Evolutionary conservation across 2,797 vertebrate species (phyloP).

Genomic region (Picus viridis): DNA sequence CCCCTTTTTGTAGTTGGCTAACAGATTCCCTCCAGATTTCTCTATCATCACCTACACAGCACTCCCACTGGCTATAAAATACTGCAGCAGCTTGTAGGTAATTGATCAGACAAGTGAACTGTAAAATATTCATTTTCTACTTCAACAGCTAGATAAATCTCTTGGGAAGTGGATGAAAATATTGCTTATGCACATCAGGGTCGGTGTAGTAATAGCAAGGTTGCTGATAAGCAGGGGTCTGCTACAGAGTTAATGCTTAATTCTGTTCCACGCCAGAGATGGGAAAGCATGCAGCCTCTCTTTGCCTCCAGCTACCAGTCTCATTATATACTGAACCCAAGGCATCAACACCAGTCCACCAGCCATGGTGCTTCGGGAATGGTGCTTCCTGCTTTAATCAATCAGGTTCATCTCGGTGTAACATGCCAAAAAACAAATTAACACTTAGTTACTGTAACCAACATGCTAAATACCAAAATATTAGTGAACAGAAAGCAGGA

Average conservation of each 20-base stretch:
- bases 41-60: slow-evolving; percentile 88
- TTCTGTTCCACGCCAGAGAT: slow-evolving; percentile 68
- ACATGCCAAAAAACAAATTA: slow-evolving; percentile 80
- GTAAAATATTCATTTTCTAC: slow-evolving; percentile 99
- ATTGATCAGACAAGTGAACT: slow-evolving; percentile 99
- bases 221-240: slow-evolving; percentile 86
- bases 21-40: slow-evolving; percentile 86
- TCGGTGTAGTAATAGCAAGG: slow-evolving; percentile 84
- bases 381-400: slow-evolving; percentile 80
- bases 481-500: slow-evolving; percentile 54
- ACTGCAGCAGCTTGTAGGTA: slow-evolving; percentile 99
- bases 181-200: slow-evolving; percentile 97
- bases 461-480: slow-evolving; percentile 68
- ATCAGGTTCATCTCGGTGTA: slow-evolving; percentile 76
- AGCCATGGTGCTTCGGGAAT: slow-evolving; percentile 58
- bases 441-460: slow-evolving; percentile 79
- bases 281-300: slow-evolving; percentile 36
- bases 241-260: slow-evolving; percentile 82
- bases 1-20: slow-evolving; percentile 78
- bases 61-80: slow-evolving; percentile 93
- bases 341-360: slow-evolving; percentile 75
- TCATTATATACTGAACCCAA: slow-evolving; percentile 78
- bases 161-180: slow-evolving; percentile 94
- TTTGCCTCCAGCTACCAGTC: slow-evolving; percentile 78
- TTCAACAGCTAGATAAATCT: slow-evolving; percentile 99